Percentiles rank a stretch among this genome's conserved stretches.
Evolutionary conservation across 2,797 vertebrate genomes (phyloP).

Genomic region (Thalassophryne amazonica): DNA sequence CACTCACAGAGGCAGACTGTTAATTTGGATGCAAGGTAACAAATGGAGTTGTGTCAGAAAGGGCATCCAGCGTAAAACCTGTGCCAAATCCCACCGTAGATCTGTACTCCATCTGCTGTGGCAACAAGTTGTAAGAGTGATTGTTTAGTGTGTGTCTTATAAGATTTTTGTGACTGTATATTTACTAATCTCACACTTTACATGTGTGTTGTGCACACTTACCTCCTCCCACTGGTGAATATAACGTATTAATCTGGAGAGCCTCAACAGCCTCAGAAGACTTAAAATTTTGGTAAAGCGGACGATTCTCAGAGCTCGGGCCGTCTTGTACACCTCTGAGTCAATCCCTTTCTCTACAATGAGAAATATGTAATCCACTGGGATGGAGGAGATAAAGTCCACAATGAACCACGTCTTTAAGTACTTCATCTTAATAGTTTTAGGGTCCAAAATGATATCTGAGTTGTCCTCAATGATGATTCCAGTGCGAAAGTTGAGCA

Average conservation of each 20-base stretch:
- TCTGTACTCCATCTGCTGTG: conserved; percentile 13
- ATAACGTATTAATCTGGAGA: conserved; percentile 93
- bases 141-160: no score
- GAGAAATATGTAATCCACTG: conserved; percentile 98
- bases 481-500: conserved; percentile 97
- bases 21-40: conserved; percentile 40
- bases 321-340: conserved; percentile 97
- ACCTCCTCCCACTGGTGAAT: conserved; percentile 99
- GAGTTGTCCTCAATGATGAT: conserved; percentile 98
- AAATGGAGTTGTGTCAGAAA: no score
- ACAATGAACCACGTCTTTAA: conserved; percentile 97
- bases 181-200: no score
- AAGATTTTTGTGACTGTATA: no score
- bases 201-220: conserved; percentile 46
- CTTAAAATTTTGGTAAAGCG: conserved; percentile 97
- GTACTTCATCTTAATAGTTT: conserved; percentile 95
- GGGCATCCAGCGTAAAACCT: no score
- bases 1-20: conserved; percentile 41
- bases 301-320: conserved; percentile 92
- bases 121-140: conserved; percentile 7
- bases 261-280: conserved; percentile 87
- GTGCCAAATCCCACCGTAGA: conserved; percentile 19
- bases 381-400: conserved; percentile 97
- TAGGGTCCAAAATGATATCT: conserved; percentile 95
- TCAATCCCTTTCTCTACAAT: conserved; percentile 98